Percentiles rank a stretch among this genome's conserved stretches.
These are phyloP conservation scores for Chaetodon trifasciatus DNA, from an alignment of 2,797 vertebrate species.

Conservation along the genomic window DNA sequence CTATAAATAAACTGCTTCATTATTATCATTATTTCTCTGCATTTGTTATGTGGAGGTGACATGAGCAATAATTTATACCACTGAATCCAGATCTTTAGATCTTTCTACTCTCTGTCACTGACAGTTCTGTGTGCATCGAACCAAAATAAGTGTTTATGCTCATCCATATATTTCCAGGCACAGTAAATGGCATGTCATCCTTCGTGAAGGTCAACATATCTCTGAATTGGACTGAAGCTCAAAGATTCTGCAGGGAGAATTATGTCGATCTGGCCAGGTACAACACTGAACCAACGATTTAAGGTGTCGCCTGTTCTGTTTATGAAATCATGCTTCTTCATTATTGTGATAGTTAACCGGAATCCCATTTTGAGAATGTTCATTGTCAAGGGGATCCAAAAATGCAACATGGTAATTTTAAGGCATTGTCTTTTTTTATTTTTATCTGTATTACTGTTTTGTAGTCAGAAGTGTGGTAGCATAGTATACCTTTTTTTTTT, in stretches of 20 bases:
- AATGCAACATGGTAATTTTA: neutral
- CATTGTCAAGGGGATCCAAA: neutral
- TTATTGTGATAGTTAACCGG: neutral
- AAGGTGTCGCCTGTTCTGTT: too few species aligned
- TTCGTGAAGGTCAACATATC: accelerated
- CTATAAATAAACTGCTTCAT: too few species aligned
- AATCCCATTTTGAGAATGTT: neutral
- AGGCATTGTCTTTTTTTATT: neutral
- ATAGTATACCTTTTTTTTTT: too few species aligned
- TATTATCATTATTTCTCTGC: neutral
- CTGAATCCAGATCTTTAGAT: neutral
- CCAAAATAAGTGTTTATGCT: neutral
- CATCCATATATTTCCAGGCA: slow-evolving; percentile 25
- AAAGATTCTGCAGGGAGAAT: slow-evolving; percentile 46
- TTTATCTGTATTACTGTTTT: neutral
- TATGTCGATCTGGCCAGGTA: slow-evolving; percentile 41
- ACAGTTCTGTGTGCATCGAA: neutral
- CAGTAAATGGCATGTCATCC: neutral
- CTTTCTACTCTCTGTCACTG: neutral
- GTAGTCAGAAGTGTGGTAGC: neutral
- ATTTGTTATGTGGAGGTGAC: neutral
- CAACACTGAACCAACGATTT: too few species aligned
- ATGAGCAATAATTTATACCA: neutral
- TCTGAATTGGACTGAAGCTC: slow-evolving; percentile 41
- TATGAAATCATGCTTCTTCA: neutral